Base-by-base conservation (phyloP, 2,113 vertebrate genomes). In the Datnioides undecimradiatus region DNA sequence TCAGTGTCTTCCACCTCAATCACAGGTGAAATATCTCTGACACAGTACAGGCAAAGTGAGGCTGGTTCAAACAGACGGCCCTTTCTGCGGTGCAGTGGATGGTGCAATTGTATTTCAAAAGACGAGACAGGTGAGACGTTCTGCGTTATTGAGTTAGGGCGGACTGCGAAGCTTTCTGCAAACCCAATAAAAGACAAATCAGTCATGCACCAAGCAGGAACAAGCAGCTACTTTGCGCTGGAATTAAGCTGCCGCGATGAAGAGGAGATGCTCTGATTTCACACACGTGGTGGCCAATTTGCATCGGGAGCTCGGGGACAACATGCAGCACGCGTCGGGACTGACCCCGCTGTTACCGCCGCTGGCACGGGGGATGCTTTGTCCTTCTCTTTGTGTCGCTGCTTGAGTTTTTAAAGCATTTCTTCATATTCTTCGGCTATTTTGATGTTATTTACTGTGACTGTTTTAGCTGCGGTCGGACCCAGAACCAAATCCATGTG, bases 21-120 rank as follows among this genome's bases (percentile, higher is more conserved):
- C 58, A 27, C 33, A 10, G 25, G 8, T 49, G 27, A 52, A 66
- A 77, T 34, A 52, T 54, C 23, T 31, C 8, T 23, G 59, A 40
- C 59, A 41, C 36, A 52, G 36, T 23, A 29, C 31, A 66, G 46
- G 46, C 5, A 11, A 49, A 23, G 27, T 25, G 29, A 23, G 64
- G 38, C 31, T 59, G 62, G 11, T 51, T 25, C 21, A 25, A 60
- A 71, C 45, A 77, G 31, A 45, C 1, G n/a, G 41, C 23, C 9
- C 38, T 40, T 57, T 66, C 34, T 72, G 48, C 11, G 6, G 9
- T 12, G 40, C 49, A 27, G 72, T 23, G 40, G 36, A 72, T 36
- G 29, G 11, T 40, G 40, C 69, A 72, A 63, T 76, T n/a, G 31
- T 43, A 49, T 49, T 68, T 76, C 36, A 62, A 67, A 43, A 33